Evolutionary conservation across 1,140 invertebrate species (phyloP).

Genomic region (Yoshiicerus persimilis): DNA sequence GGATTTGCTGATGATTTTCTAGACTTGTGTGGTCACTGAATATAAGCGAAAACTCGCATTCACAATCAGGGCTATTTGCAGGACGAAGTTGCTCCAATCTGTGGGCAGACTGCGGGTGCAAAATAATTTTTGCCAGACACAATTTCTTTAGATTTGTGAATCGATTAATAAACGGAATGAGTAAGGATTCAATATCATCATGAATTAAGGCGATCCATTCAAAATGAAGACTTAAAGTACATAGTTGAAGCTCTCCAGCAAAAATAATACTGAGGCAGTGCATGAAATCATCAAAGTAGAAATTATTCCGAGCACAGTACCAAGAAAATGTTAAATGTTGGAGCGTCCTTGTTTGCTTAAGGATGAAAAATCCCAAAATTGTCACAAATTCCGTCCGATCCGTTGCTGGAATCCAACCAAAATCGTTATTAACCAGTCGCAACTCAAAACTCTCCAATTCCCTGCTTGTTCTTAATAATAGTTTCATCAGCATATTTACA

Average conservation of each 20-base stretch:
- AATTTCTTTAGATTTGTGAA: slow-evolving; percentile 24
- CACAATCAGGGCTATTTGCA: neutral
- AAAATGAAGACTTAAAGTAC: slow-evolving; percentile 32
- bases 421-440: neutral
- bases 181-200: neutral
- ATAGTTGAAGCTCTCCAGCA: neutral
- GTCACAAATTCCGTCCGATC: slow-evolving; percentile 30
- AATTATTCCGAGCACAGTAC: neutral
- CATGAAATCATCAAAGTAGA: slow-evolving; percentile 29
- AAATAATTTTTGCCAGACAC: slow-evolving; percentile 31
- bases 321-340: slow-evolving; percentile 18
- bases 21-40: slow-evolving; percentile 6
- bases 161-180: slow-evolving; percentile 36
- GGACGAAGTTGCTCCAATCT: neutral
- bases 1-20: neutral
- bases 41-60: neutral
- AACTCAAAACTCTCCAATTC: slow-evolving; percentile 24
- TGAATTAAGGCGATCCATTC: slow-evolving; percentile 37
- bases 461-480: neutral
- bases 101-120: neutral
- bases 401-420: neutral
- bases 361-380: slow-evolving; percentile 6
- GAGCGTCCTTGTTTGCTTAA: neutral
- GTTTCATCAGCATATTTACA: neutral
- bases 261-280: neutral